Evolutionary conservation across 1,140 invertebrate genomes (phyloP), one percentile per base, ranked within the genome.

Genomic region (Megathymus violae): DNA sequence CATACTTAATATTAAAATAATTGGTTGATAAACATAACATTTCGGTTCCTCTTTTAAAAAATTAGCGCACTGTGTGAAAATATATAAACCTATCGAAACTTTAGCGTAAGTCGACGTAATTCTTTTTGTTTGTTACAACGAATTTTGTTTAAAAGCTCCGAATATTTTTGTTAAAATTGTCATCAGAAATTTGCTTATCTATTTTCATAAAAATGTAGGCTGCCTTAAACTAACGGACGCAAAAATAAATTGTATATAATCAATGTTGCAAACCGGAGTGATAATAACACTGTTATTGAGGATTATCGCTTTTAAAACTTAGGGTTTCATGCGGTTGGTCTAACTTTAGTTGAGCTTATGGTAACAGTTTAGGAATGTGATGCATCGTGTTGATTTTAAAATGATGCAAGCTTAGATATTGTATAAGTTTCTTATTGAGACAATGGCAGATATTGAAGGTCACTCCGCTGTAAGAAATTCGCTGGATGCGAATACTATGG

Each of bases 281-380:
- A 61, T 61, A 64, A 38, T 22, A 50, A 47, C 43, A 63, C n/a
- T n/a, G 76, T 50, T 65, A 67, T 74, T 71, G 70, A 78, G 70
- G 61, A 67, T 64, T 62, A 51, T 72, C 65, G 75, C 80, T 82
- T 82, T 64, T 64, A 62, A 67, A 67, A 62, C 58, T 63, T 72
- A 64, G 64, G 51, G 51, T 63, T 67, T 34, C 15, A 70, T 63
- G 65, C 64, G 52, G 58, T 63, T 48, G 59, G 69, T 66, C 51
- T 62, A 64, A 60, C 62, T 48, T 67, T 68, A 73, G 71, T 62
- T 64, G 66, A 71, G 68, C 66, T 66, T 65, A 50, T 36, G 15
- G 50, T 52, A 50, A 22, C 16, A 48, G 22, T 51, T 22, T 50
- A 9, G 13, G 56, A 19, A 17, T 51, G 46, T 17, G 41, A 58